These are phyloP conservation scores for Podargus strigoides DNA, from an alignment of 2,797 vertebrate genomes.

Conservation along the genomic window DNA sequence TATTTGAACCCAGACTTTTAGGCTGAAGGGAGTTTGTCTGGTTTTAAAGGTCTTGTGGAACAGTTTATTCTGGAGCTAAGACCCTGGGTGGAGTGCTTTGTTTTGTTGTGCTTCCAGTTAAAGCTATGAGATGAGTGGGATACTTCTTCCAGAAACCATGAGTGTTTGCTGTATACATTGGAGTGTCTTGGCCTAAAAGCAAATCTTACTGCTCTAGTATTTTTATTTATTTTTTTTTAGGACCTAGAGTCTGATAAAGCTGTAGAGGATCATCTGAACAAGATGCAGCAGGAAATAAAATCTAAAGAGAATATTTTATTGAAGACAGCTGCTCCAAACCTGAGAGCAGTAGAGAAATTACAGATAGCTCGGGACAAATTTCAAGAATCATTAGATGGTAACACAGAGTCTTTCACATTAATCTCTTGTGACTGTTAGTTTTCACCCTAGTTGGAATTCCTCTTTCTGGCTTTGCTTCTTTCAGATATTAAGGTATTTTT, in stretches of 20 bases:
- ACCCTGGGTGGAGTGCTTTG: not conserved
- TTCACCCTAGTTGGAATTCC: not conserved
- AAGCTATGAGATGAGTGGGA: not conserved
- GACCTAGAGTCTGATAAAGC: conserved; percentile 73
- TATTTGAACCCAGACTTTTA: not conserved
- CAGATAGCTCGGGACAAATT: conserved; percentile 80
- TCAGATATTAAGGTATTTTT: not conserved
- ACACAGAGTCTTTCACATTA: not conserved
- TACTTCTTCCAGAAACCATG: not conserved
- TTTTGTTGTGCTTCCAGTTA: not conserved
- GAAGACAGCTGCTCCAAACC: conserved; percentile 83
- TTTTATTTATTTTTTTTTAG: conserved; percentile 62
- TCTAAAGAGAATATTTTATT: conserved; percentile 74
- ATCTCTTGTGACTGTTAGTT: not conserved
- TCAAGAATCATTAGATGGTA: conserved; percentile 83
- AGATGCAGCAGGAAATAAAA: conserved; percentile 74
- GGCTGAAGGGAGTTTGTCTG: not conserved
- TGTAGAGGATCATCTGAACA: conserved; percentile 67
- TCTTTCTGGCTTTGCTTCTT: not conserved
- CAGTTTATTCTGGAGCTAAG: not conserved
- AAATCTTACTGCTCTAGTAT: not conserved
- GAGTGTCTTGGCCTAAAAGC: not conserved
- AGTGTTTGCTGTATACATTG: not conserved
- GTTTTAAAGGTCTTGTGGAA: not conserved
- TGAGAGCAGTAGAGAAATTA: conserved; percentile 86